Percentiles rank a stretch among this genome's conserved stretches.
Conservation (phyloP, 2,797 vertebrate species). For the Scyliorhinus canicula region DNA sequence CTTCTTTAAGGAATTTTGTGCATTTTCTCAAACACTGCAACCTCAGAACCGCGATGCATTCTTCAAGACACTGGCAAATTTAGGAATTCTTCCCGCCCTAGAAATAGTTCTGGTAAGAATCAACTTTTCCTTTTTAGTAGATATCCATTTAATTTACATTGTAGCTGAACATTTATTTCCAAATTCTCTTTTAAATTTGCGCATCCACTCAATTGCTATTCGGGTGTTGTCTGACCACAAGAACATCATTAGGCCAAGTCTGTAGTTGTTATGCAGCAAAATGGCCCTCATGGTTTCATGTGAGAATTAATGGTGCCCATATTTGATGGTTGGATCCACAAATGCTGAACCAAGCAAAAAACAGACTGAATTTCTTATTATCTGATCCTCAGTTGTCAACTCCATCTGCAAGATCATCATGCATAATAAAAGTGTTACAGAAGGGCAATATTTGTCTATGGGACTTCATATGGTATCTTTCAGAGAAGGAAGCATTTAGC, state of each 20-base stretch:
- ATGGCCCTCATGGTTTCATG: background rate
- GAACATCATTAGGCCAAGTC: background rate
- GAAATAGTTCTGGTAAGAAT: constrained; percentile 92
- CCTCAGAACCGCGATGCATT: constrained; percentile 92
- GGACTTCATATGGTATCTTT: background rate
- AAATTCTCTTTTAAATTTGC: background rate
- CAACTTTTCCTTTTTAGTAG: constrained; percentile 8
- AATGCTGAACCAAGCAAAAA: background rate
- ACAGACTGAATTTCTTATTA: background rate
- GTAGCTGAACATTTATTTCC: background rate
- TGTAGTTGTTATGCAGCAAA: background rate
- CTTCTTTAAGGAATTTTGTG: constrained; percentile 95
- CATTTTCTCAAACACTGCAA: constrained; percentile 91
- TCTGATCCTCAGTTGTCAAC: background rate
- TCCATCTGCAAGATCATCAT: too few species aligned
- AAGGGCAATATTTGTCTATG: background rate
- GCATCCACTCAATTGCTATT: background rate
- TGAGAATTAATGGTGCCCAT: background rate
- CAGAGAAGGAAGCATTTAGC: background rate
- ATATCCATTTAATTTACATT: background rate
- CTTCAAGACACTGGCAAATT: constrained; percentile 91
- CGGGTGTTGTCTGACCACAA: background rate
- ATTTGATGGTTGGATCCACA: background rate
- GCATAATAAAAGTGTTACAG: too few species aligned
- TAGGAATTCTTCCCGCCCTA: constrained; percentile 90